Conservation (phyloP, 2,888 invertebrate genomes). For the Drosophila pegasa region DNA sequence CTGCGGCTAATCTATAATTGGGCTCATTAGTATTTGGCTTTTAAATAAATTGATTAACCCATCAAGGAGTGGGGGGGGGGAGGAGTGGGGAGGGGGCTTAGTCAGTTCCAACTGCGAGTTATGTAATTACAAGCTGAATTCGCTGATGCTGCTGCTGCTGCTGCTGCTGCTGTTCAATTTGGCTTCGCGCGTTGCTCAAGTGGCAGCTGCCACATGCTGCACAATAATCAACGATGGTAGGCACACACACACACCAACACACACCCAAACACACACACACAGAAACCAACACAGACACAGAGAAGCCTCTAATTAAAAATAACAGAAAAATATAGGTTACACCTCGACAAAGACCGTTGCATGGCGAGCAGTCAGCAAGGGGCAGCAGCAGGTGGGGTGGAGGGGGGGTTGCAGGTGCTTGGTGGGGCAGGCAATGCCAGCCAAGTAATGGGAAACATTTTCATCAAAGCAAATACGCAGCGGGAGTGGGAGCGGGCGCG, state of each 20-base stretch:
- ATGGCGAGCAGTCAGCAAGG: conserved; percentile 14
- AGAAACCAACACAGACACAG: not conserved
- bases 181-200: conserved; percentile 36
- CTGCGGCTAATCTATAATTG: conserved; percentile 47
- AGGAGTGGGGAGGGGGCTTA: not conserved
- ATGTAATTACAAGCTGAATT: conserved; percentile 60
- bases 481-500: not conserved
- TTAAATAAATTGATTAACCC: conserved; percentile 64
- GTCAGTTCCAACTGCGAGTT: conserved; percentile 47
- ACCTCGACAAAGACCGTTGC: conserved; percentile 59
- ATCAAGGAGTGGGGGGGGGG: conserved; percentile 26
- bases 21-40: conserved; percentile 56
- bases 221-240: conserved; percentile 60
- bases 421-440: conserved; percentile 8
- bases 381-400: not conserved
- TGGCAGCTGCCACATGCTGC: conserved; percentile 53
- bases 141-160: conserved; percentile 35
- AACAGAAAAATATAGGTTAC: conserved; percentile 71
- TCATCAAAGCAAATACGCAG: conserved; percentile 51
- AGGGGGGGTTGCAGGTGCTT: conserved; percentile 2
- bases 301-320: conserved; percentile 68
- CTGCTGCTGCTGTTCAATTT: conserved; percentile 41
- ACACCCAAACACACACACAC: conserved; percentile 19
- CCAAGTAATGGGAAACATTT: conserved; percentile 60
- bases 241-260: conserved; percentile 28